Evolutionary conservation across 1,140 invertebrate genomes (phyloP).

Genomic region (Tetraneura akinire): DNA sequence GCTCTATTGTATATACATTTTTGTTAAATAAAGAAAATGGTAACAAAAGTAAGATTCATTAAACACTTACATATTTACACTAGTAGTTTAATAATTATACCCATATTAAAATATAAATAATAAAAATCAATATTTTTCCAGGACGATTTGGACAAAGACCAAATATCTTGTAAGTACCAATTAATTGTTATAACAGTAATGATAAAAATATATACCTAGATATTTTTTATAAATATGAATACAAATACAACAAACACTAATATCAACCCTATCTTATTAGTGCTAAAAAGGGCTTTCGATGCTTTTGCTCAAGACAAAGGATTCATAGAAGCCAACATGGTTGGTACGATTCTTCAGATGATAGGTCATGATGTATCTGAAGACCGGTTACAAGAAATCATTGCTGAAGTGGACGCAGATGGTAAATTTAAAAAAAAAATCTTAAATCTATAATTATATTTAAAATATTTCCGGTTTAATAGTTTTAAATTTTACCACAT

Average conservation of each 20-base stretch:
- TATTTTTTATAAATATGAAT: too few relatives aligned
- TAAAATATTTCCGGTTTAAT: too few relatives aligned
- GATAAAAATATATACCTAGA: too few relatives aligned
- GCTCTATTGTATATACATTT: background rate
- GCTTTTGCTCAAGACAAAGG: slow-evolving; percentile 94
- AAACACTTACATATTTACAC: too few relatives aligned
- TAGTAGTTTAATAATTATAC: background rate
- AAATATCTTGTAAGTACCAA: slow-evolving; percentile 66
- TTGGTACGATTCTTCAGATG: slow-evolving; percentile 87
- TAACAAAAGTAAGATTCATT: slow-evolving; percentile 24
- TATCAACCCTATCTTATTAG: slow-evolving; percentile 52
- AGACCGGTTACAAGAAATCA: slow-evolving; percentile 88
- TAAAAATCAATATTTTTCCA: slow-evolving; percentile 58
- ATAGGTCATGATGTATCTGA: slow-evolving; percentile 96
- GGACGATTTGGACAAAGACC: slow-evolving; percentile 71
- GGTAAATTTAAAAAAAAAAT: slow-evolving; percentile 75
- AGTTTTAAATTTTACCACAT: too few relatives aligned
- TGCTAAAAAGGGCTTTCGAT: slow-evolving; percentile 92
- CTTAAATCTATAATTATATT: too few relatives aligned
- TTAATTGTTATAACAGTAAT: background rate
- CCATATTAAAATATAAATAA: background rate
- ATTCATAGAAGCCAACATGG: slow-evolving; percentile 90
- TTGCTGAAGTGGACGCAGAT: slow-evolving; percentile 93
- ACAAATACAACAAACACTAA: background rate
- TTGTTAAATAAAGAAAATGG: slow-evolving; percentile 3